Evolutionary conservation across 2,113 vertebrate species (phyloP), one percentile per base, ranked within the genome.

Genomic region (Hypocryptadius cinnamomeus): DNA sequence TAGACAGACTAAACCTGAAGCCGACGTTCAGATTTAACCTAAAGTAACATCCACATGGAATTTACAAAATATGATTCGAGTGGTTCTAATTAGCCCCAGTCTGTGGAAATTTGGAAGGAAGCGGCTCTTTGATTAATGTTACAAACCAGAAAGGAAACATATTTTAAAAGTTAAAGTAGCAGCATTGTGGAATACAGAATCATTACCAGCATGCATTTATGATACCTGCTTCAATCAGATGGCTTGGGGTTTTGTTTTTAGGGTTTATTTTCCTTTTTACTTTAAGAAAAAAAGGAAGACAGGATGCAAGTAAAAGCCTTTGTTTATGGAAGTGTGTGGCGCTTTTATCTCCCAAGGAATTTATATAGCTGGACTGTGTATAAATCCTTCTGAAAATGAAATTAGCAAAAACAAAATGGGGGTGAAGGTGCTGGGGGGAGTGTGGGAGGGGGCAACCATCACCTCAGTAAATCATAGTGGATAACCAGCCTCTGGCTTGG

Each of bases 111-210:
- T 79, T 91, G 87, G 92, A 92, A 95, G 90, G 94, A 96, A 87
- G 95, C 51, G 79, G 91, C 61, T 92, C 82, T 92, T 95, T 89
- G 54, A 93, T 87, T 93, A 92, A 79, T 50, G 71, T 79, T 78
- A 79, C 93, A 89, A 96, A 94, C 47, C 89, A 93, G 90, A 96
- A 90, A 95, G 82, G 90, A 93, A 95, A 89, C 88, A 91, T 88
- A 95, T 97, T 96, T 96, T 92, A 92, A 80, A 97, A 97, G 96
- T 97, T 96, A 96, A 93, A 96, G 95, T 92, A 95, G 85, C 87
- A 93, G 92, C 89, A 79, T 54, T 90, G 92, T 92, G 90, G 93
- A 96, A 96, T 84, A 89, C 60, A 63, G 94, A 89, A 94, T 87
- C 85, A 68, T 90, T 83, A 90, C 73, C 63, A 90, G 79, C 61